Evolutionary conservation across 2,797 vertebrate genomes (phyloP), one percentile per base, ranked within the genome.

Genomic region (Mormyrops boulengeri): DNA sequence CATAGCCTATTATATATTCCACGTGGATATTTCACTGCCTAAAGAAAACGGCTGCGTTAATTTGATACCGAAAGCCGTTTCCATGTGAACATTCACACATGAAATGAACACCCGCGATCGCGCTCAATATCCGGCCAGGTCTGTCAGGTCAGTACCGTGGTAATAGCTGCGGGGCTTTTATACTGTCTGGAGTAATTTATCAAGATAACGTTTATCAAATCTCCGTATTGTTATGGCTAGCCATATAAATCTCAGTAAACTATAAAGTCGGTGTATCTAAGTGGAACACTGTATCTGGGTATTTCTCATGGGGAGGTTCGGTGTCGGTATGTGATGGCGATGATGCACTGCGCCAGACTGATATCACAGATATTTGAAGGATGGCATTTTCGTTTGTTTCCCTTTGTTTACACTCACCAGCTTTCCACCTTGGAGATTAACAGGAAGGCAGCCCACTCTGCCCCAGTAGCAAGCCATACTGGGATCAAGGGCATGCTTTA

Each of bases 351-450:
- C 8, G 41, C 77, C 12, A 47, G 5, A n/a, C 47, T 52, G n/a
- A 85, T 49, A 85, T 85, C 8, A 30, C 5, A 47, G 47, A 0
- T 85, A 50, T 50, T 30, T 9, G 9, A 85, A 52, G 82, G 82
- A 26, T 26, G 47, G 82, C 14, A 30, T 26, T 12, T 49, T 50
- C 1, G 19, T 85, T 85, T 30, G n/a, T 26, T 49, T 62, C 49
- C 26, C 60, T 53, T 88, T 85, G 90, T 91, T 90, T 91, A 92
- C 91, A 88, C 89, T 50, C 91, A 87, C 88, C 89, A 60, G 85
- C 89, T 90, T 87, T 90, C 92, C 93, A 91, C 94, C 93, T 82
- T 12, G 91, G 92, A 92, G 93, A 92, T 94, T 93, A 94, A 44
- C 94, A 94, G 7, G 38, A 34, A 90, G 87, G 0, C 30, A 82